These are phyloP conservation scores for Diglossa cyanea DNA, from an alignment of 2,797 vertebrate species.

Conservation along the genomic window DNA sequence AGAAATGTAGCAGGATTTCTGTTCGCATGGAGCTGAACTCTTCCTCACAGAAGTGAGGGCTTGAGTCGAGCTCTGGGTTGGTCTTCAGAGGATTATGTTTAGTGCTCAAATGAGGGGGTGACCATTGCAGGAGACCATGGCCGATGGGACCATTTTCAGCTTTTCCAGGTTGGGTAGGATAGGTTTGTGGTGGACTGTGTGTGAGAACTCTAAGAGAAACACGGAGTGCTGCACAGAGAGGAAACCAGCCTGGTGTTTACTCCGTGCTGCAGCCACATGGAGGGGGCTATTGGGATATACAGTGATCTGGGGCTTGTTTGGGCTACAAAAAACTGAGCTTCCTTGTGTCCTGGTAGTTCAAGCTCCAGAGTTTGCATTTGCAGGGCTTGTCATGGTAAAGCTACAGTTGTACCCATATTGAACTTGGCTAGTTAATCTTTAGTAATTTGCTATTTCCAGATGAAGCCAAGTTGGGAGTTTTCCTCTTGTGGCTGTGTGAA, in stretches of 20 bases:
- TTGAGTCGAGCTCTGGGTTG: background rate
- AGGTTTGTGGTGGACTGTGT: background rate
- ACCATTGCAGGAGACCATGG: rapidly evolving
- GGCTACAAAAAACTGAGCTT: background rate
- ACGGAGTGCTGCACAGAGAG: background rate
- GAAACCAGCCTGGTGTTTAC: background rate
- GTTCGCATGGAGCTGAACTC: background rate
- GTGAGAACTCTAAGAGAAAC: background rate
- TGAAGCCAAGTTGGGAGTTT: background rate
- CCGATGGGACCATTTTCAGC: background rate
- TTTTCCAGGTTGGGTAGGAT: background rate
- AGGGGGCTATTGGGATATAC: background rate
- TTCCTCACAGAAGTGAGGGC: background rate
- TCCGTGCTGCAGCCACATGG: rapidly evolving
- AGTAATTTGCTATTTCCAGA: background rate
- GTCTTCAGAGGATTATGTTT: background rate
- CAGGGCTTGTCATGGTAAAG: background rate
- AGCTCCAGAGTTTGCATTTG: background rate
- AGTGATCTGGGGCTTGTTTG: rapidly evolving
- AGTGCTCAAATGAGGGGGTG: background rate
- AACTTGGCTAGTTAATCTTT: background rate
- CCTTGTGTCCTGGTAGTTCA: background rate
- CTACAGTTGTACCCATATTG: background rate
- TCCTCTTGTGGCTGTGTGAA: background rate
- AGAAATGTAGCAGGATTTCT: background rate